Evolutionary conservation across 2,113 vertebrate genomes (phyloP).

Genomic region (Struthidea cinerea): DNA sequence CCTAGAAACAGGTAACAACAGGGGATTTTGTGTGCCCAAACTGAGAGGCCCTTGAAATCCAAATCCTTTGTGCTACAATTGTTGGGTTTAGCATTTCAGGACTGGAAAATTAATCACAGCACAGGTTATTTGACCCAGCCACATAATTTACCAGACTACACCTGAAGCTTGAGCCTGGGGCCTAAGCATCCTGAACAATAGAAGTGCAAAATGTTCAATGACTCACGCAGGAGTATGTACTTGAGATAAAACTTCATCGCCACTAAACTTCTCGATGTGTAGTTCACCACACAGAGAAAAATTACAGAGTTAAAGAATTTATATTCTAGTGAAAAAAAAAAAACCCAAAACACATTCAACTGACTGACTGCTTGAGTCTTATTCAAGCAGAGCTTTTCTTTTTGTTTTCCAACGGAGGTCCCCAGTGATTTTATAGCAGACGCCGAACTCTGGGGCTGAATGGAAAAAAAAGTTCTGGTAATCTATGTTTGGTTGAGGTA

Average conservation of each 20-base stretch:
- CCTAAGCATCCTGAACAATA: neutral
- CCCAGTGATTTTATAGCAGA: neutral
- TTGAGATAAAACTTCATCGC: neutral
- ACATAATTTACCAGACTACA: neutral
- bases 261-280: neutral
- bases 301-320: neutral
- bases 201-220: neutral
- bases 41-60: neutral
- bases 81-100: neutral
- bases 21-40: neutral
- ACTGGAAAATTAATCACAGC: neutral
- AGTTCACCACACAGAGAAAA: neutral
- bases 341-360: neutral
- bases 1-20: neutral
- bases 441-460: neutral
- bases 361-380: neutral
- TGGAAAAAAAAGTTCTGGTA: neutral
- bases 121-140: neutral
- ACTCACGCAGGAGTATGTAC: neutral
- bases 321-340: neutral
- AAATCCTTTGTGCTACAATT: neutral
- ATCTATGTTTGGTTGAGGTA: neutral
- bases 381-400: neutral
- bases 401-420: neutral
- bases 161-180: neutral